A percentile compares a stretch with the other conserved stretches of the same genome.
Conservation (phyloP, 2,113 vertebrate species). For the Crotalus tigris region DNA sequence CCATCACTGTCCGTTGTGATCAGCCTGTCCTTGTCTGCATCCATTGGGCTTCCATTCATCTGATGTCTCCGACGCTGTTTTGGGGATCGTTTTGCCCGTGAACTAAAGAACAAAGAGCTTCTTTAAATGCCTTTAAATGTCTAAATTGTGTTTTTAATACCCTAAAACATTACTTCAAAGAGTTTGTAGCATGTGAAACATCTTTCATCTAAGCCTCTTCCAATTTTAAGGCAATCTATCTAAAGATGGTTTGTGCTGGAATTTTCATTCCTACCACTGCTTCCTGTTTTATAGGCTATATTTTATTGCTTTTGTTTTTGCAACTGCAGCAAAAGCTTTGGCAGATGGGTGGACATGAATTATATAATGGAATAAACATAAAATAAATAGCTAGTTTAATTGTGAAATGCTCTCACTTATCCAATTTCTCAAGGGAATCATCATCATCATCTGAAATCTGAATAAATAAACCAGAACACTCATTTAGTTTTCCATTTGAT, state of each 20-base stretch:
- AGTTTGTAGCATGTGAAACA: background rate
- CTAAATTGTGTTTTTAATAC: background rate
- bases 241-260: background rate
- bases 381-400: background rate
- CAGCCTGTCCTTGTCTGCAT: constrained; percentile 89
- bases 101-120: constrained; percentile 58
- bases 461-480: background rate
- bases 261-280: background rate
- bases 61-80: constrained; percentile 87
- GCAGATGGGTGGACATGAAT: background rate
- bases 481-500: background rate
- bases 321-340: background rate
- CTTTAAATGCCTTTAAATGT: background rate
- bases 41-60: constrained; percentile 80
- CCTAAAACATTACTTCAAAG: background rate
- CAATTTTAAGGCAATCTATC: background rate
- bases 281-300: background rate
- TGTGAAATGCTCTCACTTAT: background rate
- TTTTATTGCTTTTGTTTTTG: background rate
- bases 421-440: background rate
- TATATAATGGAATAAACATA: background rate
- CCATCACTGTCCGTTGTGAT: constrained; percentile 91
- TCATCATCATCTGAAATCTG: background rate
- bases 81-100: constrained; percentile 87
- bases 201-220: background rate